Conservation (phyloP, 1,140 invertebrate genomes). For the Polypedilum pembai region DNA sequence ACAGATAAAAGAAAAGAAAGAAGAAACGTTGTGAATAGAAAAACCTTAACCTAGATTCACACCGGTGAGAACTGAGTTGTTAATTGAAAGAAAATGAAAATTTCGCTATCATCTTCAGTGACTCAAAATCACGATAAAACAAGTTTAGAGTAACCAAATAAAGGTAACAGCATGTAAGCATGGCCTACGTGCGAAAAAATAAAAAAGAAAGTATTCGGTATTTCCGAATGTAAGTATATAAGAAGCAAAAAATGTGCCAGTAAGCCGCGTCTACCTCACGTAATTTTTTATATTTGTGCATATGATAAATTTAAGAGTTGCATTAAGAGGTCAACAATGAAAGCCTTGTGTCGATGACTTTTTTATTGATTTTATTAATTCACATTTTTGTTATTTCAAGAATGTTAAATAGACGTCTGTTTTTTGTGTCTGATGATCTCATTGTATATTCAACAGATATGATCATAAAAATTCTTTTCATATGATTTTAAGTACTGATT, state of each 20-base stretch:
- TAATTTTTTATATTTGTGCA: neutral
- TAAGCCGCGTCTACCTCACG: neutral
- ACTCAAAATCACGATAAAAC: neutral
- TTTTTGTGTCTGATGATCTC: too few species aligned
- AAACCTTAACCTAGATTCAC: neutral
- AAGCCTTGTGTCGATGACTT: neutral
- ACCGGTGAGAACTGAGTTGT: neutral
- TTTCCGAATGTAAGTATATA: neutral
- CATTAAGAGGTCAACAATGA: neutral
- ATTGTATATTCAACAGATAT: too few species aligned
- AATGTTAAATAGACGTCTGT: too few species aligned
- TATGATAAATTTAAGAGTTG: too few species aligned
- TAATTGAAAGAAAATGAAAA: conserved; percentile 14
- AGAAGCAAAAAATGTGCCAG: conserved; percentile 11
- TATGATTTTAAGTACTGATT: too few species aligned
- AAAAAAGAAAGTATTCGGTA: conserved; percentile 13
- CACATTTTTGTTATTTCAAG: too few species aligned
- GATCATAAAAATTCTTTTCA: too few species aligned
- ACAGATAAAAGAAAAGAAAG: neutral
- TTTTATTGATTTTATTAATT: too few species aligned
- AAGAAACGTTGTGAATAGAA: neutral
- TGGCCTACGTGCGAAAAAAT: neutral
- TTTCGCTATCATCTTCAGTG: neutral
- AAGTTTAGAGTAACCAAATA: too few species aligned
- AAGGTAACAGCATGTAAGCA: neutral